Evolutionary conservation across 2,888 invertebrate genomes (phyloP), one percentile per base, ranked within the genome.

Genomic region (Synergus gifuensis): DNA sequence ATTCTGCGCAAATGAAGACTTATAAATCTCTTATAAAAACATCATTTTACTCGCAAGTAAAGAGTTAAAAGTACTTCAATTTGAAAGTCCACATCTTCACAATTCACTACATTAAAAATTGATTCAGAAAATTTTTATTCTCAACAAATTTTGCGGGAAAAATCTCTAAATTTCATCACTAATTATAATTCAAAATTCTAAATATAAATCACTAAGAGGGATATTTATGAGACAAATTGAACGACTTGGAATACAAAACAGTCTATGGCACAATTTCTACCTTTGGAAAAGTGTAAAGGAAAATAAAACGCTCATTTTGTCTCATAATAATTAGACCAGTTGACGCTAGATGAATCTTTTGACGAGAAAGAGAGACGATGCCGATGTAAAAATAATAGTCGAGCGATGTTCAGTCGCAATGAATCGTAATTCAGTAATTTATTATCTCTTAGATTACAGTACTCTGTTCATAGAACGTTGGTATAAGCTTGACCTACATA

Each of bases 401-500:
- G 22, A 60, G 22, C 22, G 60, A 60, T 60, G 4, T 60, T 60
- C 12, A 60, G 22, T 22, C 60, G 60, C 60, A 49, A 69, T 69
- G 49, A 36, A 14, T 44, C 69, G 14, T 22, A 36, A 69, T 22
- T 69, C 46, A 69, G 44, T 22, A 69, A 22, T 60, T 60, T 60
- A 60, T 60, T 67, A 22, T 46, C 44, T 22, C 14, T 46, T 69
- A 36, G 0, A 49, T 28, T 69, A 69, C 46, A 69, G 16, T 69
- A 69, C 46, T 69, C 42, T 67, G n/a, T 67, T 49, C 69, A 69
- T 36, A 69, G 46, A 69, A 69, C 28, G 67, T 49, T 49, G 14
- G 49, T 69, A 60, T 58, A 83, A 83, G 83, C 83, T 79, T 76
- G 78, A 81, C 78, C 73, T 79, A 81, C 22, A 79, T 81, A 78